Base-by-base conservation (phyloP, 2,113 vertebrate species). In the Dromas ardeola region DNA sequence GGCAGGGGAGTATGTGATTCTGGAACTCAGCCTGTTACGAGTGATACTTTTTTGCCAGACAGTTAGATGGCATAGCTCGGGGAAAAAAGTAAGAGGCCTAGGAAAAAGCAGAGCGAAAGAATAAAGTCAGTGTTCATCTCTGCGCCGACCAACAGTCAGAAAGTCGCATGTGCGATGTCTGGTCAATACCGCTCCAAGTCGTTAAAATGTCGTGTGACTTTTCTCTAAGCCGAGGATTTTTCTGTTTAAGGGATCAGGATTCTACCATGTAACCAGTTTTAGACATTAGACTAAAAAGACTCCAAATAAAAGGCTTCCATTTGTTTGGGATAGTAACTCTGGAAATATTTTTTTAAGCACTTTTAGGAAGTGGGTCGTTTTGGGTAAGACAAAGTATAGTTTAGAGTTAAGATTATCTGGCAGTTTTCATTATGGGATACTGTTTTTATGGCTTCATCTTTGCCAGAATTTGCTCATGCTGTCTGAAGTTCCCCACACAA, bases 101-200 rank as follows among this genome's bases (percentile, higher is more conserved):
- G 1, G 2, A 77, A 88, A 88, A 90, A 83, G 27, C 50, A 73
- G 40, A 81, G 69, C 11, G 62, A 71, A 66, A 50, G 49, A 85
- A 89, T 72, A 88, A 88, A 94, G 45, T 72, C 43, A 88, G 22
- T 7, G 14, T 85, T 96, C 61, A 22, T 69, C 45, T 79, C 56
- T 49, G 20, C 0, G 10, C 90, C 82, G 86, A 40, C 50, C 55
- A 50, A 63, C 85, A 96, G 90, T 81, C 96, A 92, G 56, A 95
- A 93, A 96, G 92, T 92, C 71, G 90, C 59, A 47, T 88, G 65
- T 88, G 71, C 79, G 88, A 7, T 58, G 93, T 96, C 96, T 95
- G 59, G 79, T 74, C 85, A 83, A 5, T 38, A 88, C 47, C 43
- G 76, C 38, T 94, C 92, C 94, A 88, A 77, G 76, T 61, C 4